phyloP scores from a whole-genome alignment of 92 coral and sea anemone species.

The Isaurus tuberculatus region DNA sequence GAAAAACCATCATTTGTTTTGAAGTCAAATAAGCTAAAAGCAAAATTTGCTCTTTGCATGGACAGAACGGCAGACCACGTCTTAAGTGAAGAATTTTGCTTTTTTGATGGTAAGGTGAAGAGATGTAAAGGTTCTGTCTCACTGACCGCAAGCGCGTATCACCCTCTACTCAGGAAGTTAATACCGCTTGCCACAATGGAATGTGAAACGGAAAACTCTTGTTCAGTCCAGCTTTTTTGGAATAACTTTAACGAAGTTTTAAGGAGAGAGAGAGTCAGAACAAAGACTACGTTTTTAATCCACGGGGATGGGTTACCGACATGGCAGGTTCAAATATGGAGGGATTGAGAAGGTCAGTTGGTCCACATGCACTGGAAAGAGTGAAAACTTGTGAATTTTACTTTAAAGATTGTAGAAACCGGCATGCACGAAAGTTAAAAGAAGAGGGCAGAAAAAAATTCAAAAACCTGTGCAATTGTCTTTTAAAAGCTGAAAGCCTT shows the following conservation, averaged over 20 bases:
- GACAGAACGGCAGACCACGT: slow-evolving; percentile 54
- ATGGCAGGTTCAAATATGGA: slow-evolving; percentile 66
- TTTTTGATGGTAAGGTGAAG: slow-evolving; percentile 67
- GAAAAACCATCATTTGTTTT: no score
- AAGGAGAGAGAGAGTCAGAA: no score
- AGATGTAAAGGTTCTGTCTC: slow-evolving; percentile 52
- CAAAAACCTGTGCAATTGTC: slow-evolving; percentile 25
- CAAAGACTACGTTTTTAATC: slow-evolving; percentile 55
- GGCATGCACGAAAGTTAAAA: slow-evolving; percentile 59
- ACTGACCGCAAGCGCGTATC: slow-evolving; percentile 60
- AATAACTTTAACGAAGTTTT: not conserved
- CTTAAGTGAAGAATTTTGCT: slow-evolving; percentile 62
- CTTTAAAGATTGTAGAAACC: slow-evolving; percentile 65
- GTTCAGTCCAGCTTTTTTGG: not conserved
- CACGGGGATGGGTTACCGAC: slow-evolving; percentile 68
- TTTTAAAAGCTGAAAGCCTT: slow-evolving; percentile 25
- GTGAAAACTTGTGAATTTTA: slow-evolving; percentile 68
- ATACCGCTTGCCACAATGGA: slow-evolving; percentile 42
- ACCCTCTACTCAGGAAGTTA: slow-evolving; percentile 43
- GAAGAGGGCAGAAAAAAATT: slow-evolving; percentile 51
- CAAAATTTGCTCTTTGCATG: slow-evolving; percentile 47
- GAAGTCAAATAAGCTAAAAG: no score
- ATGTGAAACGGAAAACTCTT: not conserved
- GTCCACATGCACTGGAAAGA: slow-evolving; percentile 43
- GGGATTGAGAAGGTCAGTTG: slow-evolving; percentile 59